Evolutionary conservation across 1,140 invertebrate species (phyloP), one percentile per base, ranked within the genome.

Genomic region (Aphis gossypii): DNA sequence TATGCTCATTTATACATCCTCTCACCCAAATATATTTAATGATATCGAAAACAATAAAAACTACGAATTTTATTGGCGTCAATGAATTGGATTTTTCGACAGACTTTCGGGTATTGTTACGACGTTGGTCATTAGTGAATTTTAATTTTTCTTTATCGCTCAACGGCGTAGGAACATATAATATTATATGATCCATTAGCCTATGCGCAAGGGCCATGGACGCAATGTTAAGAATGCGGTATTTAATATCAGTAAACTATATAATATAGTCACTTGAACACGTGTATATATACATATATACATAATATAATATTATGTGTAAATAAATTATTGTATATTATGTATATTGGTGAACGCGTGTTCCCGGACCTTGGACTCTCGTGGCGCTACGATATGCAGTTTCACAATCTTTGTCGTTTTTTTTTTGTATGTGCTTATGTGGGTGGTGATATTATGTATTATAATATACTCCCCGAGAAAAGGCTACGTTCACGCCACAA

Each of bases 141-240:
- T 86, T 44, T 86, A 86, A 86, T 86, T 86, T 46, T 44, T 60
- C n/a, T 46, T 46, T 86, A 86, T 9, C 4, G 44, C 25, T 41
- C 25, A 46, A 86, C 84, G 38, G 83, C 38, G 21, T 76, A 76
- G 6, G 18, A 21, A 38, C 35, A 38, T 38, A 86, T 46, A 18
- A 44, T 46, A 44, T 46, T 48, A 35, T 35, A 38, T 18, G 41
- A 25, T 30, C 6, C 21, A 90, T 30, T 90, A 35, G 44, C 44
- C 68, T 68, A 60, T 38, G 60, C 76, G 25, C 21, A 76, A 82
- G 91, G 68, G 68, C 91, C 91, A 82, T 25, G 68, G 91, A 92
- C 91, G 90, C 35, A 48, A 83, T 38, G 91, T 25, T 83, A 92
- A 46, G 91, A 92, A 92, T 92, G 60, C 68, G 91, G 68, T 92